Evolutionary conservation across 2,888 invertebrate species (phyloP).

Genomic region (Muschampia plurimacula): DNA sequence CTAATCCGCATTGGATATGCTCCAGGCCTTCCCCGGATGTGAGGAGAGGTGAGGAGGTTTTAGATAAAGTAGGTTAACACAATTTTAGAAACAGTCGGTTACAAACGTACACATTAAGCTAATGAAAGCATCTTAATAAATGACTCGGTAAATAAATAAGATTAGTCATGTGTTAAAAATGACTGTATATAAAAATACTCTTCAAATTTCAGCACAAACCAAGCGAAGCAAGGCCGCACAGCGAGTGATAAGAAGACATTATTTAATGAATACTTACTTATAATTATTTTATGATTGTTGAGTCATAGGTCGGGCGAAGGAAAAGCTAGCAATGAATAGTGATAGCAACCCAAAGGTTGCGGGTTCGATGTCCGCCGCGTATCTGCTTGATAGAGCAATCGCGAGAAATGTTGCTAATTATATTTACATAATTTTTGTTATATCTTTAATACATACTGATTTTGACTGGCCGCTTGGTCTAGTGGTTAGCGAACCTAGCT

Average conservation of each 20-base stretch:
- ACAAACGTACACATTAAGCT: no score
- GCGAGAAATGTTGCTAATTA: constrained; percentile 25
- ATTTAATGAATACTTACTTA: constrained; percentile 1
- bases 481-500: no score
- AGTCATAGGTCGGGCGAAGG: constrained; percentile 33
- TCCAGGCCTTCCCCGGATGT: no score
- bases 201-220: not conserved
- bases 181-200: no score
- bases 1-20: no score
- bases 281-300: constrained; percentile 10
- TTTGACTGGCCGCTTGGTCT: no score
- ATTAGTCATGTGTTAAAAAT: no score
- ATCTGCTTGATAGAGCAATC: constrained; percentile 31
- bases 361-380: constrained; percentile 31
- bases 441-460: no score
- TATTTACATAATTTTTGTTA: constrained; percentile 12
- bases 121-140: not conserved
- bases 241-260: not conserved
- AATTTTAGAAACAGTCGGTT: no score
- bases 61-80: no score
- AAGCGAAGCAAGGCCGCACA: not conserved
- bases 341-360: constrained; percentile 35
- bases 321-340: constrained; percentile 24
- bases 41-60: no score
- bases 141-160: not conserved